Base-by-base conservation (phyloP, 2,113 vertebrate genomes). In the Menidia beryllina region DNA sequence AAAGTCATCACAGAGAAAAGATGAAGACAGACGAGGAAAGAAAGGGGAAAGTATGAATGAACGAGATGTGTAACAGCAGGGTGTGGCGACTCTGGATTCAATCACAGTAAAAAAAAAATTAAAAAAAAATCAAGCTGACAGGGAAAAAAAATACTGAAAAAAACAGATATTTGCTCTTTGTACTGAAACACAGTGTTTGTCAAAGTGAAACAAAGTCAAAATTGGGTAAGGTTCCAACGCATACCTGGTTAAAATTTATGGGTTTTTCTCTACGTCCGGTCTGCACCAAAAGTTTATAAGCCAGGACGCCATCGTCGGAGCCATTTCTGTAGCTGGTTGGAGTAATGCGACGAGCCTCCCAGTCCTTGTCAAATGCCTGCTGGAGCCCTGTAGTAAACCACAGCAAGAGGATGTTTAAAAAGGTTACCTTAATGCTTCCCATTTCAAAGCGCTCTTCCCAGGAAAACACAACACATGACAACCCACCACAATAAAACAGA, bases 231-330 rank as follows among this genome's bases (percentile, higher is more conserved):
- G 36, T 63, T 58, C 14, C 23, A 7, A 2, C 30, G 72, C 73
- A 26, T 25, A 89, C 90, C 89, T 69, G 96, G 83, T 92, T 96
- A 80, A 95, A 83, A 89, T 97, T 96, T 74, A 97, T 92, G 52
- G 97, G 96, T 73, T 96, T 98, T 12, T 97, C 96, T 8, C 94
- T 91, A 81, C 93, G 95, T 81, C 97, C 97, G 0, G 97, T 99
- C 87, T 99, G 97, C 66, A 98, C 96, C 87, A 99, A 82, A 51
- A 99, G 96, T 68, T 99, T 99, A 85, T 98, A 98, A 50, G 97
- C 98, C 77, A 99, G 90, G 64, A 99, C 94, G 1, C 95, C 97
- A 50, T 97, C 96, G 0, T 98, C 96, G 0, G 97, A 98, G 79
- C 95, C 98, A 25, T 99, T 98, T 86, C 91, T 96, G 49, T 98